A percentile compares a stretch with the other conserved stretches of the same genome.
These are phyloP conservation scores for Gila orcuttii DNA, from an alignment of 2,113 vertebrate species.

Conservation along the genomic window DNA sequence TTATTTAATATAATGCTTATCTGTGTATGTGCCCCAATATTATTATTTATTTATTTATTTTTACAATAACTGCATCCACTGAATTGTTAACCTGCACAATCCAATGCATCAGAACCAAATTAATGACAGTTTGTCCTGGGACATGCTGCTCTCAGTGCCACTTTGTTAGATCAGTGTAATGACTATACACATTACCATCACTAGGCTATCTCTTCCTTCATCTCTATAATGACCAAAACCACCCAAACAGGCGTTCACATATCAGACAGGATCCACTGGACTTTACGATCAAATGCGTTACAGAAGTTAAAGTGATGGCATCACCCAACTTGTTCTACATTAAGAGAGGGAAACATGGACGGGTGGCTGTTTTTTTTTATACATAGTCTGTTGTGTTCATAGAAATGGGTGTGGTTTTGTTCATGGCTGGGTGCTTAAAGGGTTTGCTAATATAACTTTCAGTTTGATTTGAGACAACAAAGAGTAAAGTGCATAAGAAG, in stretches of 20 bases:
- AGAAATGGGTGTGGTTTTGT: constrained; percentile 29
- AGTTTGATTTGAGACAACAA: not conserved
- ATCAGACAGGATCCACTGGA: constrained; percentile 12
- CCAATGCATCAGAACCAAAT: not conserved
- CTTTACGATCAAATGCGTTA: constrained; percentile 65
- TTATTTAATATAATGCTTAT: not conserved
- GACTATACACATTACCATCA: not conserved
- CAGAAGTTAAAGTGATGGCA: constrained; percentile 22
- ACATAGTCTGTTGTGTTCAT: not conserved
- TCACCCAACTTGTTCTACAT: not conserved
- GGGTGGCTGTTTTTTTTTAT: constrained; percentile 51
- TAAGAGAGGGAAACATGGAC: constrained; percentile 46
- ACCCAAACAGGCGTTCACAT: constrained; percentile 9
- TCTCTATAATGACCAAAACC: constrained; percentile 36
- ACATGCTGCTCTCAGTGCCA: not conserved
- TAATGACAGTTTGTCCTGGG: not conserved
- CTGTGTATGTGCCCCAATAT: not conserved
- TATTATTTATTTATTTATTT: no score
- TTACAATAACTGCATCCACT: not conserved
- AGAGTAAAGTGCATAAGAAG: not conserved
- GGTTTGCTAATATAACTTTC: not conserved
- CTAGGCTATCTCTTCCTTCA: constrained; percentile 24
- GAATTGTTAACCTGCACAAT: not conserved
- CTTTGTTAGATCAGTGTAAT: constrained; percentile 40
- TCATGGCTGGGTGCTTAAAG: not conserved